Evolutionary conservation across 2,113 vertebrate species (phyloP), one percentile per base, ranked within the genome.

Genomic region (Falco punctatus): DNA sequence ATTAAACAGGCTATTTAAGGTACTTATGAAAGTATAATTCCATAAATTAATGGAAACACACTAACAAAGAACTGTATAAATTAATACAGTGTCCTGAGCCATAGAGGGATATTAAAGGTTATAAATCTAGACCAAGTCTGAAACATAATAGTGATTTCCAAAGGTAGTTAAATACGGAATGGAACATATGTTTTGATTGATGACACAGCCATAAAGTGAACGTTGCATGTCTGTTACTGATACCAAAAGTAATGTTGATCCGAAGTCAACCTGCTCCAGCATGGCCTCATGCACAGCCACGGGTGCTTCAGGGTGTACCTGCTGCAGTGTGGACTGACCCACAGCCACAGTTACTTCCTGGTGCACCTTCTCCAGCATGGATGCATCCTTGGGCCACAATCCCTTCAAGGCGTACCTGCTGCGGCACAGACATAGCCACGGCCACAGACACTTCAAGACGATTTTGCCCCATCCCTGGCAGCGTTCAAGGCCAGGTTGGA

Each of bases 1-100:
- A 83, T 78, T 78, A 92, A 96, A 85, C 15, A 92, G 62, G 54
- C 17, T 67, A 88, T 93, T 74, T 92, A 81, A 86, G 28, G 33
- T 69, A 86, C 23, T 94, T 94, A 90, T 11, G 46, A 83, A 88
- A 91, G 35, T n/a, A 64, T 22, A 78, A 38, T 58, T 81, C 71
- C 27, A 78, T 81, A 89, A 93, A 92, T 78, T 86, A 86, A 58
- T 72, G 40, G 33, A 85, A 88, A 70, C 10, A 46, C 13, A 33
- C 15, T 90, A 95, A 92, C n/a, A 90, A 88, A 91, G 32, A 78
- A 78, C 42, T 59, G 9, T 40, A 78, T 92, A 92, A 96, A 95
- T 92, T 89, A 84, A 77, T 65, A 54, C 7, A 85, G 28, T 88
- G 59, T 66, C 71, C n/a, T 83, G 48, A 93, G 11, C 13, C 18